phyloP scores from a whole-genome alignment of 1,140 invertebrate species.

The Bombus pyrosoma region DNA sequence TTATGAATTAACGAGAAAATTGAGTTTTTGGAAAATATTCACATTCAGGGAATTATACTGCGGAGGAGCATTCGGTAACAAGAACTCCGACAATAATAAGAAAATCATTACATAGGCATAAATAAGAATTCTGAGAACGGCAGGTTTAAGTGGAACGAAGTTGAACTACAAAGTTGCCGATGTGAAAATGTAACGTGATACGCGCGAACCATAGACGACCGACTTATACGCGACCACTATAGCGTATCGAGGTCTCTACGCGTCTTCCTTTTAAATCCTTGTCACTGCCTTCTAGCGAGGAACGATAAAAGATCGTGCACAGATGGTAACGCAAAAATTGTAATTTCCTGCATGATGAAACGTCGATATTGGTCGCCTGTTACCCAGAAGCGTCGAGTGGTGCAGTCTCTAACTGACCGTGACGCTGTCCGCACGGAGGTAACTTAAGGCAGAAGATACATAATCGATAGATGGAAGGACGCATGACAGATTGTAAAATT shows the following conservation, averaged over 20 bases:
- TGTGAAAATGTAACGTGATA: not conserved
- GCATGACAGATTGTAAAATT: slow-evolving; percentile 6
- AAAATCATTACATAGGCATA: not conserved
- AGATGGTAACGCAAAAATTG: not conserved
- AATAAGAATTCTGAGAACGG: not conserved
- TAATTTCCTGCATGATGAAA: not conserved
- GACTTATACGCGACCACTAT: not conserved
- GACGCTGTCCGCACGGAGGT: not conserved
- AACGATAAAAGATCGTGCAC: not conserved
- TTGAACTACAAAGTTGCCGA: not conserved
- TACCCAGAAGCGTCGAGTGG: not conserved
- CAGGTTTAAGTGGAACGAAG: not conserved
- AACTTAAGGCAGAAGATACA: not conserved
- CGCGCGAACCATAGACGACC: not conserved
- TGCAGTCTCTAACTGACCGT: not conserved
- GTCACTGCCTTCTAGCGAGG: not conserved
- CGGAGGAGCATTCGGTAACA: not conserved
- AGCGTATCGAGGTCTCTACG: not conserved
- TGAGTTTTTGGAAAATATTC: too few relatives aligned
- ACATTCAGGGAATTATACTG: too few relatives aligned
- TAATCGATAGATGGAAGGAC: slow-evolving; percentile 15
- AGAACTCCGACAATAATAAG: not conserved
- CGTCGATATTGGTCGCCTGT: not conserved
- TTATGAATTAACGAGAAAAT: not conserved
- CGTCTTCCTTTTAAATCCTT: not conserved